These are phyloP conservation scores for Hephaestus fuliginosus DNA, from an alignment of 2,797 vertebrate genomes.

Conservation along the genomic window DNA sequence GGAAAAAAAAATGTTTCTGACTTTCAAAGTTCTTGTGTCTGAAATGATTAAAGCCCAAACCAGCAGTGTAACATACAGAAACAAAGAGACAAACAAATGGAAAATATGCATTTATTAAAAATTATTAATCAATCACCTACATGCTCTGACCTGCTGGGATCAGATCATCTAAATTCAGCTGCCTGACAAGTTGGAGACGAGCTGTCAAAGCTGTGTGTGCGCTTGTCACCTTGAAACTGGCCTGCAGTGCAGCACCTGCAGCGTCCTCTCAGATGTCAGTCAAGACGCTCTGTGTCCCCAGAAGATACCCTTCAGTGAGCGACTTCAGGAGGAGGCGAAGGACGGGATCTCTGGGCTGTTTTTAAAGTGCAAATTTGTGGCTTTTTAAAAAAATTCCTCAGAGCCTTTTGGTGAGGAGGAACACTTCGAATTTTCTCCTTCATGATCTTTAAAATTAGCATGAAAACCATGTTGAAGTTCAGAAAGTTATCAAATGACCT, in stretches of 20 bases:
- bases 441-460: background rate
- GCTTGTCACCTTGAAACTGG: constrained; percentile 35
- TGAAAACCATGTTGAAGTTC: constrained; percentile 8
- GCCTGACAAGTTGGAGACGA: background rate
- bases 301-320: background rate
- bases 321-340: constrained; percentile 4
- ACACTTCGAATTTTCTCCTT: background rate
- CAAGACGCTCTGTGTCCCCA: constrained; percentile 16
- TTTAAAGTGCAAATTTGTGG: constrained; percentile 29
- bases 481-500: background rate
- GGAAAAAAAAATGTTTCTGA: too few species aligned
- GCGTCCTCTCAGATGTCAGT: constrained; percentile 30
- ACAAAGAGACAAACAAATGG: background rate
- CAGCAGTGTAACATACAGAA: too few species aligned
- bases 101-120: background rate
- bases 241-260: constrained; percentile 24
- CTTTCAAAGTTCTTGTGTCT: too few species aligned
- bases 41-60: too few species aligned
- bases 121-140: background rate
- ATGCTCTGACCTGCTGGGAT: background rate
- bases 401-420: background rate
- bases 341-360: background rate
- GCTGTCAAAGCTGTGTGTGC: constrained; percentile 8
- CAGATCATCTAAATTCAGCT: background rate
- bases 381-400: background rate